Evolutionary conservation across 1,140 invertebrate species (phyloP).

Genomic region (Trichonephila inaurata): DNA sequence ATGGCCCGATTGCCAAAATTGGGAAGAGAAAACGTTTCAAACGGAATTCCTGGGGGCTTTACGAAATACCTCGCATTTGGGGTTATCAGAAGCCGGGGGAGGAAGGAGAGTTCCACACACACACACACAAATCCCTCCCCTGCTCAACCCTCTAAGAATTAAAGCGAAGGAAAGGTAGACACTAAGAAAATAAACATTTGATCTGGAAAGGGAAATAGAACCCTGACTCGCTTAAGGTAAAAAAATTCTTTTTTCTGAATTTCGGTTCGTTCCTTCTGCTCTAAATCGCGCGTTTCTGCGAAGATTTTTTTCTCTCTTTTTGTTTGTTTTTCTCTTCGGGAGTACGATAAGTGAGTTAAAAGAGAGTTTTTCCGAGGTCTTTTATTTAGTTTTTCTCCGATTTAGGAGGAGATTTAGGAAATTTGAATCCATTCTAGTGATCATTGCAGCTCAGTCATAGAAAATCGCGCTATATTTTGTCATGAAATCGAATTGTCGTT

Average conservation of each 20-base stretch:
- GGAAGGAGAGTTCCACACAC: not conserved
- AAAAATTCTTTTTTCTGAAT: not conserved
- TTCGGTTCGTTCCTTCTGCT: not conserved
- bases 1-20: not conserved
- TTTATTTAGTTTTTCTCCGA: not conserved
- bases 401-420: slow-evolving; percentile 3
- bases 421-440: slow-evolving; percentile 31
- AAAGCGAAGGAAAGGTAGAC: slow-evolving; percentile 20
- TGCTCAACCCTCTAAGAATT: slow-evolving; percentile 3
- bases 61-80: slow-evolving; percentile 45
- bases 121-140: not conserved
- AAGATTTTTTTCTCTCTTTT: not conserved
- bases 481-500: too few relatives aligned
- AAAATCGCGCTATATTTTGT: slow-evolving; percentile 26
- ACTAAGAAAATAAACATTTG: slow-evolving; percentile 56
- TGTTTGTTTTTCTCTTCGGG: not conserved
- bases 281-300: slow-evolving; percentile 21
- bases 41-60: slow-evolving; percentile 3
- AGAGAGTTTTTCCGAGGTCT: slow-evolving; percentile 5
- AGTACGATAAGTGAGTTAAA: slow-evolving; percentile 21
- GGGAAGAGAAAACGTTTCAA: not conserved
- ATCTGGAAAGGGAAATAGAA: slow-evolving; percentile 29
- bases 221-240: not conserved
- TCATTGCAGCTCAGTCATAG: not conserved
- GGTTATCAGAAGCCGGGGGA: not conserved